A percentile compares a stretch with the other conserved stretches of the same genome.
These are phyloP conservation scores for Mirza zaza DNA, from an alignment of 2,113 vertebrate genomes.

Conservation along the genomic window DNA sequence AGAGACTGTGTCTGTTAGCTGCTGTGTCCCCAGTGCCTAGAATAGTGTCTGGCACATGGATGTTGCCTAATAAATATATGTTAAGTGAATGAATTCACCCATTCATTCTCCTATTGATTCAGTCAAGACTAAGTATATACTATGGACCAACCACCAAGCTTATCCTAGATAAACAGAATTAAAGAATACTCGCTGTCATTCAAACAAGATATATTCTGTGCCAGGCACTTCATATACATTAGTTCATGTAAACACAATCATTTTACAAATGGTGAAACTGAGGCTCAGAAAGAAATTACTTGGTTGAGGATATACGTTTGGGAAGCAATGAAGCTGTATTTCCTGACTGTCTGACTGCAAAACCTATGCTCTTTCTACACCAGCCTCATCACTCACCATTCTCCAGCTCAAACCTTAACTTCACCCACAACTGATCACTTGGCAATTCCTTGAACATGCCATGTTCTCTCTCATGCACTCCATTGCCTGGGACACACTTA, in stretches of 20 bases:
- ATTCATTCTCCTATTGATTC: background rate
- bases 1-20: background rate
- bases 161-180: background rate
- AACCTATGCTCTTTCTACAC: background rate
- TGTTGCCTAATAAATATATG: background rate
- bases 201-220: background rate
- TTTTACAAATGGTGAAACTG: conserved; percentile 16
- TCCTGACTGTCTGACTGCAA: background rate
- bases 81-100: background rate
- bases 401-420: background rate
- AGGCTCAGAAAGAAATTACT: conserved; percentile 12
- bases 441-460: background rate
- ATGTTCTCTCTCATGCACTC: background rate
- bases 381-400: background rate
- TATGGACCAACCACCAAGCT: background rate
- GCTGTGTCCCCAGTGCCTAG: background rate
- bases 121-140: background rate
- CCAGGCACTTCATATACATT: background rate
- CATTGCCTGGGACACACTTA: background rate
- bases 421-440: background rate
- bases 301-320: background rate
- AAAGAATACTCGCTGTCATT: background rate
- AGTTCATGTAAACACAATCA: background rate
- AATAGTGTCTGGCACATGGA: background rate
- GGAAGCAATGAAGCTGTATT: background rate